Evolutionary conservation across 2,888 invertebrate species (phyloP).

Genomic region (Calameuta idolon): DNA sequence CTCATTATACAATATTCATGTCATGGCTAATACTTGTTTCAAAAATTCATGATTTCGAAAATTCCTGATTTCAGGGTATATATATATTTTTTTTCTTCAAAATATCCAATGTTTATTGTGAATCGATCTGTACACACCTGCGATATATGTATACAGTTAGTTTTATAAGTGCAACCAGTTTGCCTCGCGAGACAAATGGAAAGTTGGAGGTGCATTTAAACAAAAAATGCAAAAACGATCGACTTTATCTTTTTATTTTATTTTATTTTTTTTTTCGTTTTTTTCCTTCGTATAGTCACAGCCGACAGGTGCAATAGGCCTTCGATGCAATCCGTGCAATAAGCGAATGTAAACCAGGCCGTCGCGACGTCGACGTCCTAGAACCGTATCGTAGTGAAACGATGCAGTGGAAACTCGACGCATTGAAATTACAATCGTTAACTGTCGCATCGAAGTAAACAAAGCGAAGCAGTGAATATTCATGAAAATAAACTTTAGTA

Average conservation of each 20-base stretch:
- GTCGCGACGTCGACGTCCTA: conserved; percentile 17
- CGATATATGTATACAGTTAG: background rate
- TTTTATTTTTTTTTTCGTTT: conserved; percentile 12
- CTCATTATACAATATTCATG: too few relatives aligned
- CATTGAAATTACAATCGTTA: background rate
- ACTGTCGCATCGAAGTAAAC: background rate
- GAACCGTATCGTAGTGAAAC: background rate
- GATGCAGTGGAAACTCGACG: background rate
- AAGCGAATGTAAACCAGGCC: conserved; percentile 13
- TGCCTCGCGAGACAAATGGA: too few relatives aligned
- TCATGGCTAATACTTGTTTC: too few relatives aligned
- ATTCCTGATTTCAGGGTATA: too few relatives aligned
- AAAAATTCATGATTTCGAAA: too few relatives aligned
- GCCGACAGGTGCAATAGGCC: conserved; percentile 22
- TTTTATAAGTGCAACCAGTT: too few relatives aligned
- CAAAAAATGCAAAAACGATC: conserved; percentile 9
- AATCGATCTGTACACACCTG: background rate
- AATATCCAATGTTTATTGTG: background rate
- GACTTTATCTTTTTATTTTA: conserved; percentile 9
- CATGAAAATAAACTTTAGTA: background rate
- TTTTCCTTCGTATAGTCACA: conserved; percentile 10
- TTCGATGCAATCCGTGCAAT: conserved; percentile 20
- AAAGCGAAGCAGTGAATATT: background rate
- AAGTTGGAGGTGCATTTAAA: background rate
- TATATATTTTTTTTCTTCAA: too few relatives aligned